phyloP scores from a whole-genome alignment of 2,888 invertebrate genomes.

The Cosmopolites sordidus region DNA sequence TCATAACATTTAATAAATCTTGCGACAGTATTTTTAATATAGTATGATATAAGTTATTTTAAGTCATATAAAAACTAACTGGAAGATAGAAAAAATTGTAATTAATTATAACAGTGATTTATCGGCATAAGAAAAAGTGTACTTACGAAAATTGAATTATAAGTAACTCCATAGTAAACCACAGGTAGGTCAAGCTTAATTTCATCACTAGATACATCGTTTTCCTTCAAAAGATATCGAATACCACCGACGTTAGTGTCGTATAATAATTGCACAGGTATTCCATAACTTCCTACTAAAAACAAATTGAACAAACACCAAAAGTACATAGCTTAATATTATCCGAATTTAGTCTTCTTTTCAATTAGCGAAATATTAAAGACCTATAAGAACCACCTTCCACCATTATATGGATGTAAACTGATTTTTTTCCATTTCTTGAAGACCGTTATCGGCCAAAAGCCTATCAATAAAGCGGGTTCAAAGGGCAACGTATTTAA shows the following conservation, averaged over 20 bases:
- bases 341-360: no score
- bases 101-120: no score
- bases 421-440: conserved; percentile 20
- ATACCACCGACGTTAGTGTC: conserved; percentile 58
- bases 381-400: background rate
- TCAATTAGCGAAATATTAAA: no score
- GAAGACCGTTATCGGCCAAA: conserved; percentile 14
- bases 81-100: no score
- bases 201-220: conserved; percentile 64
- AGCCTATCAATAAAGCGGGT: conserved; percentile 10
- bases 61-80: no score
- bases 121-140: no score
- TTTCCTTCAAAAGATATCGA: conserved; percentile 52
- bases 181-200: conserved; percentile 67
- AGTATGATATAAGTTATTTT: no score
- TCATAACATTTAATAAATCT: no score
- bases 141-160: conserved; percentile 81
- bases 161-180: conserved; percentile 72
- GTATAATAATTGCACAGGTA: conserved; percentile 58
- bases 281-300: conserved; percentile 5
- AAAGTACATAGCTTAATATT: conserved; percentile 6
- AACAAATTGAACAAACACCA: conserved; percentile 6
- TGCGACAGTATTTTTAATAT: no score
- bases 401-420: conserved; percentile 9
- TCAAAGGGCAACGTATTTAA: conserved; percentile 24